phyloP scores from a whole-genome alignment of 2,113 vertebrate genomes.

The Xenopus laevis region DNA sequence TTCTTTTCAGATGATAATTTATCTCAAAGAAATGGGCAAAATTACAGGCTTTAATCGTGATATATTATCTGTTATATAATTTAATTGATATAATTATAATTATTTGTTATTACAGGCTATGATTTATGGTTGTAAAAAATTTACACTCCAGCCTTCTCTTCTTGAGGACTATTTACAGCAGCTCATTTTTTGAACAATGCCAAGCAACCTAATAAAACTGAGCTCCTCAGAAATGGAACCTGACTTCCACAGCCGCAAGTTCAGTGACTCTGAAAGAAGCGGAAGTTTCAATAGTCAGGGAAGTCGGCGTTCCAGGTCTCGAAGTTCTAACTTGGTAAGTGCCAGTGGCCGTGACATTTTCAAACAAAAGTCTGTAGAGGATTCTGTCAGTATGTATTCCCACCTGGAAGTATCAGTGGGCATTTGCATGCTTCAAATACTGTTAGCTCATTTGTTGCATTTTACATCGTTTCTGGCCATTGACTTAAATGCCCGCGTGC shows the following conservation, averaged over 20 bases:
- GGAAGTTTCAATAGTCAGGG: slow-evolving; percentile 52
- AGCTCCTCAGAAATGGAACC: slow-evolving; percentile 60
- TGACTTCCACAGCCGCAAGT: slow-evolving; percentile 21
- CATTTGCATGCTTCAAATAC: too few species aligned
- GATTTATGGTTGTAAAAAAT: slow-evolving; percentile 13
- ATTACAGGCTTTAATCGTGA: too few species aligned
- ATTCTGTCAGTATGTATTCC: too few species aligned
- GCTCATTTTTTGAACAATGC: slow-evolving; percentile 53
- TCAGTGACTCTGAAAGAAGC: slow-evolving; percentile 50
- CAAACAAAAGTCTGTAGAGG: too few species aligned
- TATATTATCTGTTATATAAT: too few species aligned
- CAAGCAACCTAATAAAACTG: slow-evolving; percentile 53
- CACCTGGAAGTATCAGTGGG: too few species aligned
- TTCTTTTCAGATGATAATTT: too few species aligned
- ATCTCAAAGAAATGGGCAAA: too few species aligned
- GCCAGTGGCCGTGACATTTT: not conserved
- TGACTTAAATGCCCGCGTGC: too few species aligned
- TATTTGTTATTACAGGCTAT: slow-evolving; percentile 14
- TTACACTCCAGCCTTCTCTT: not conserved
- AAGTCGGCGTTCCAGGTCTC: slow-evolving; percentile 57
- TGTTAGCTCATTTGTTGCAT: too few species aligned
- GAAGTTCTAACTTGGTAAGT: slow-evolving; percentile 65
- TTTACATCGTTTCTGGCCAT: too few species aligned
- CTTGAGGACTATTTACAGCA: not conserved
- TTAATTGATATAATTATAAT: not conserved